Percentiles rank a stretch among this genome's conserved stretches.
phyloP scores from a whole-genome alignment of 2,888 invertebrate species.

The Dryobotodes eremita region DNA sequence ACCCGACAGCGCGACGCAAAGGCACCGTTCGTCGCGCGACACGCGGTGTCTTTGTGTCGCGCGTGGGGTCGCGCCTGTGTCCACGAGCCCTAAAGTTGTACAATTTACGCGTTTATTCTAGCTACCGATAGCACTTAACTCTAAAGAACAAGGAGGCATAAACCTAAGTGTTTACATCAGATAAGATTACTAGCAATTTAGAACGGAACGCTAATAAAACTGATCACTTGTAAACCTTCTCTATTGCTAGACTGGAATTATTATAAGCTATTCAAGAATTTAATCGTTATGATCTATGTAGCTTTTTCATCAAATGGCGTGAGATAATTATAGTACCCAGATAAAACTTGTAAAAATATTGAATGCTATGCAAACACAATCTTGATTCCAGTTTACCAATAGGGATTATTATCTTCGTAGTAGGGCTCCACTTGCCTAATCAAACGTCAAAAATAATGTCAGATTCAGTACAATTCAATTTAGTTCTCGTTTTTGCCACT shows the following conservation, averaged over 20 bases:
- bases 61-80: too few relatives aligned
- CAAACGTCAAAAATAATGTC: not conserved
- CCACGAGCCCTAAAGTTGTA: not conserved
- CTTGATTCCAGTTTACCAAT: constrained; percentile 9
- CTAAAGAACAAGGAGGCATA: constrained; percentile 10
- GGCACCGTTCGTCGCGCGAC: too few relatives aligned
- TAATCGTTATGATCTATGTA: constrained; percentile 26
- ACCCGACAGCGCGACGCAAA: too few relatives aligned
- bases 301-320: not conserved
- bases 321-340: constrained; percentile 7
- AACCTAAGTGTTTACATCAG: constrained; percentile 38
- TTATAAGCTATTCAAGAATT: not conserved
- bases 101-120: not conserved
- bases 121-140: constrained; percentile 20
- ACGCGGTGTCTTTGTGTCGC: too few relatives aligned
- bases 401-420: not conserved
- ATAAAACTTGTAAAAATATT: not conserved
- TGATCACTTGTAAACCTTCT: constrained; percentile 31
- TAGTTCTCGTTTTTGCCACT: not conserved
- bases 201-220: constrained; percentile 40
- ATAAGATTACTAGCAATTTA: constrained; percentile 40
- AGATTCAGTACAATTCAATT: not conserved
- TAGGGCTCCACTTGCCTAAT: not conserved
- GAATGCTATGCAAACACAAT: not conserved
- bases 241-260: constrained; percentile 20